Conservation (phyloP, 2,797 vertebrate species). For the Podarcis lilfordi region DNA sequence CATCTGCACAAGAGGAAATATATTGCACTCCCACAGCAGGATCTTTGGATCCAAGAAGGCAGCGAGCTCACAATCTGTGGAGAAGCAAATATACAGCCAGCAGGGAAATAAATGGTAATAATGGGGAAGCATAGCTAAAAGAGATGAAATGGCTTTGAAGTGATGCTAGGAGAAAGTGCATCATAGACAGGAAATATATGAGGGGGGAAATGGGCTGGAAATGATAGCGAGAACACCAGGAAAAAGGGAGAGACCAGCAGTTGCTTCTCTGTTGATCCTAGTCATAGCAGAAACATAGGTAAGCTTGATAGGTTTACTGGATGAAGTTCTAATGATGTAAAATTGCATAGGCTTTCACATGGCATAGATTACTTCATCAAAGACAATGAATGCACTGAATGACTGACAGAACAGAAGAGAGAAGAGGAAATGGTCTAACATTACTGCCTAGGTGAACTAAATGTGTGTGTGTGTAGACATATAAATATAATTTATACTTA, state of each 20-base stretch:
- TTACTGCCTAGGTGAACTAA: too few species aligned
- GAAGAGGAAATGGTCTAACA: neutral
- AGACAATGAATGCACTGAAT: neutral
- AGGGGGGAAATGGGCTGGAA: neutral
- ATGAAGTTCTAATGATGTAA: neutral
- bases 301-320: neutral
- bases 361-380: neutral
- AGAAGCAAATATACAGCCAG: neutral
- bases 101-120: neutral
- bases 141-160: neutral
- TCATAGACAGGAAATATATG: neutral
- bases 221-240: neutral
- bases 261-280: neutral
- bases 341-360: constrained; percentile 3
- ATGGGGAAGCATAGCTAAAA: neutral
- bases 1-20: neutral
- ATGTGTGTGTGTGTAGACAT: too few species aligned
- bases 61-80: neutral
- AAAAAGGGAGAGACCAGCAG: neutral
- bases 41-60: neutral
- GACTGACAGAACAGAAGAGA: neutral
- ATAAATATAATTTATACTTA: too few species aligned
- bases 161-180: neutral
- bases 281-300: neutral
- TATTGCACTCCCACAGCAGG: neutral